phyloP scores from a whole-genome alignment of 2,113 vertebrate genomes.

The Phalacrocorax pelagicus region DNA sequence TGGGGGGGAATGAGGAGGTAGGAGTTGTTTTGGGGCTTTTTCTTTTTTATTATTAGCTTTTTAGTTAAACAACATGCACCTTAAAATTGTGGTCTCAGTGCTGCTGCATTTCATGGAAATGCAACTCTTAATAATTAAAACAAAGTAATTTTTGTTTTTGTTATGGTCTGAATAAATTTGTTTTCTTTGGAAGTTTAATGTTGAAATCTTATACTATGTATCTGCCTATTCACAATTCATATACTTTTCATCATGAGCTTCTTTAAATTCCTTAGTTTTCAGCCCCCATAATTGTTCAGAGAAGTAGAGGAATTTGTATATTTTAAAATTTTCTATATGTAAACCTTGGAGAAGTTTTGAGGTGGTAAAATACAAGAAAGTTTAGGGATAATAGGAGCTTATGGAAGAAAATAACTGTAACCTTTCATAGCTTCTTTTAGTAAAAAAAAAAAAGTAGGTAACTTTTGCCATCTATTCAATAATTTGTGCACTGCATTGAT shows the following conservation, averaged over 20 bases:
- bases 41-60: background rate
- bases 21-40: background rate
- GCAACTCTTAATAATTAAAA: background rate
- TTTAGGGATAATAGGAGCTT: background rate
- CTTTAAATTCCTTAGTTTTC: background rate
- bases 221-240: background rate
- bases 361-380: background rate
- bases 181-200: background rate
- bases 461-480: conserved; percentile 55
- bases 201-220: background rate
- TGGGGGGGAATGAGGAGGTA: background rate
- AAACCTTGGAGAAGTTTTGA: background rate
- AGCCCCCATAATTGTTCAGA: background rate
- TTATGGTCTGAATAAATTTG: background rate
- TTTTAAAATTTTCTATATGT: background rate
- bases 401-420: background rate
- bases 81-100: background rate
- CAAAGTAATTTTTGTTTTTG: background rate
- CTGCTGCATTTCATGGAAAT: background rate
- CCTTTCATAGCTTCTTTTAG: background rate
- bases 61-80: background rate
- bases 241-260: background rate
- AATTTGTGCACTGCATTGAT: conserved; percentile 80
- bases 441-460: background rate
- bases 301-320: background rate